phyloP scores from a whole-genome alignment of 2,797 vertebrate genomes.

The Fistularia commersonii region DNA sequence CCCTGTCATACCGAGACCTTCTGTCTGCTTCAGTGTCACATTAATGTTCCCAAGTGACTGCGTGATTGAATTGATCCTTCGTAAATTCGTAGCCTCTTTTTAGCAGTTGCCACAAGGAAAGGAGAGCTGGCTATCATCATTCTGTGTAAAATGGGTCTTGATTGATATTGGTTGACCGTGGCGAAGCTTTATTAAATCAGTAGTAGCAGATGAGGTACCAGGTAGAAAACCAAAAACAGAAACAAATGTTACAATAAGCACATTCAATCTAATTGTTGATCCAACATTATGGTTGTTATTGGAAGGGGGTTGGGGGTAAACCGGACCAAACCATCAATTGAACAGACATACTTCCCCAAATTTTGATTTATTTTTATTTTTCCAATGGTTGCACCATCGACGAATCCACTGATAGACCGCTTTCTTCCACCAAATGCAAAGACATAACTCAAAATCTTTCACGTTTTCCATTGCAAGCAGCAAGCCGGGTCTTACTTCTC shows the following conservation, averaged over 20 bases:
- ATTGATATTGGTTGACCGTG: slow-evolving; percentile 48
- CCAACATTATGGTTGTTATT: too few species aligned
- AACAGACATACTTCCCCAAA: too few species aligned
- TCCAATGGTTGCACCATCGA: too few species aligned
- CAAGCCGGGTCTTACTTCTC: too few species aligned
- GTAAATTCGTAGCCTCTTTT: slow-evolving; percentile 44
- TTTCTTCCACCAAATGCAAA: too few species aligned
- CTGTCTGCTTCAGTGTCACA: slow-evolving; percentile 53
- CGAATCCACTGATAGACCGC: too few species aligned
- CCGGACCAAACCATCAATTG: too few species aligned
- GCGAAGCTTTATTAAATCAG: slow-evolving; percentile 48
- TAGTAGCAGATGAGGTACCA: slow-evolving; percentile 33
- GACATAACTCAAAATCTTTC: too few species aligned
- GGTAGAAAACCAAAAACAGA: slow-evolving; percentile 7
- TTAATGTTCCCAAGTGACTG: slow-evolving; percentile 39
- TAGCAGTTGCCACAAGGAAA: slow-evolving; percentile 41
- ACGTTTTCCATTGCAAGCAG: too few species aligned
- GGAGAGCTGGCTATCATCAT: slow-evolving; percentile 37
- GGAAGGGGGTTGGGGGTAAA: too few species aligned
- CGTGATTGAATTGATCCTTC: slow-evolving; percentile 43
- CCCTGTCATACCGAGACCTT: slow-evolving; percentile 32
- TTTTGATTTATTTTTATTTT: too few species aligned
- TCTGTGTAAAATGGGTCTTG: slow-evolving; percentile 47
- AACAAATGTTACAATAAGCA: not conserved
- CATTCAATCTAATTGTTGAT: slow-evolving; percentile 37